These are phyloP conservation scores for Hyalella azteca DNA, from an alignment of 2,888 invertebrate species.

Conservation along the genomic window DNA sequence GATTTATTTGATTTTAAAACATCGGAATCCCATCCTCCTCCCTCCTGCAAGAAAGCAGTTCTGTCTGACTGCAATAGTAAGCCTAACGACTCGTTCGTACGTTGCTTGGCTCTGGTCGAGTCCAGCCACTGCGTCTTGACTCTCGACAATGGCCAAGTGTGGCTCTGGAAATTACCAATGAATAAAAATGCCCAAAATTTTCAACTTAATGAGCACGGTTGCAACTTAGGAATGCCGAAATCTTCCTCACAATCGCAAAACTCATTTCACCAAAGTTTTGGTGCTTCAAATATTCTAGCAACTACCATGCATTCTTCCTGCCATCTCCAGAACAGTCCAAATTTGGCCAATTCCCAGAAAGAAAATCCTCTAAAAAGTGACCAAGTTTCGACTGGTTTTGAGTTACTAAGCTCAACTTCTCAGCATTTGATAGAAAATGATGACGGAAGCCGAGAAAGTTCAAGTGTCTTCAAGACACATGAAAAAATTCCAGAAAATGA, in stretches of 20 bases:
- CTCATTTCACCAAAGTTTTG: no score
- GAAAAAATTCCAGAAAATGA: background rate
- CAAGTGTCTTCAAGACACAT: no score
- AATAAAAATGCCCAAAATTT: no score
- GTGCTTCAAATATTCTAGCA: no score
- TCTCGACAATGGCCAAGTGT: constrained; percentile 11
- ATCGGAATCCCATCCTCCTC: background rate
- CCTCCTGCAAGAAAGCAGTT: background rate
- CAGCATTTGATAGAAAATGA: background rate
- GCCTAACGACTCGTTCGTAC: background rate
- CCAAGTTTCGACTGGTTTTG: background rate
- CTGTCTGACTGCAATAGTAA: background rate
- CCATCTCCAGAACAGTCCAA: background rate
- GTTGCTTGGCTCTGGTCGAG: background rate
- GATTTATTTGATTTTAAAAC: no score
- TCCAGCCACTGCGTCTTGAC: constrained; percentile 8
- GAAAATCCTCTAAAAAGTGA: no score
- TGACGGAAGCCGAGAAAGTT: background rate
- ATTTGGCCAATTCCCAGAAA: background rate
- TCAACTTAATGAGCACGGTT: background rate
- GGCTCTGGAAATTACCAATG: background rate
- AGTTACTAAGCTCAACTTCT: background rate
- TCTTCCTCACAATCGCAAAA: no score
- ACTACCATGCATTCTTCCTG: no score
- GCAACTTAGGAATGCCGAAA: background rate